Conservation (phyloP, 2,113 vertebrate species). For the Tragelaphus buxtoni region DNA sequence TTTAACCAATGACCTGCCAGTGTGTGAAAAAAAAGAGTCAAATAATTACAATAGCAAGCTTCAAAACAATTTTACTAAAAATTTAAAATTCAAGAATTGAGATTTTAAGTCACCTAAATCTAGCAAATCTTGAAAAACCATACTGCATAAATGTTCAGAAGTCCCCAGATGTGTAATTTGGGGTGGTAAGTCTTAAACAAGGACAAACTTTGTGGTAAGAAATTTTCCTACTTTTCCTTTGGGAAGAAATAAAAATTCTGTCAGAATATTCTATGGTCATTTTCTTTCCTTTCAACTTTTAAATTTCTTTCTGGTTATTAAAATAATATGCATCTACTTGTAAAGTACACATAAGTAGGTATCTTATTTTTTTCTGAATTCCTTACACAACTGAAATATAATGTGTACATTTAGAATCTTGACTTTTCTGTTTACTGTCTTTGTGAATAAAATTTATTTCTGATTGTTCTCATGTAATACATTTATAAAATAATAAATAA, state of each 20-base stretch:
- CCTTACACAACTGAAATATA: background rate
- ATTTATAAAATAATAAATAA: background rate
- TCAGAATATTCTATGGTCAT: background rate
- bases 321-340: background rate
- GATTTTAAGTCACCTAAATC: background rate
- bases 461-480: background rate
- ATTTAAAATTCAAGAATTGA: background rate
- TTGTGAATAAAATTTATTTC: conserved; percentile 11
- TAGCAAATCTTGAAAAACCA: background rate
- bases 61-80: background rate
- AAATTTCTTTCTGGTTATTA: background rate
- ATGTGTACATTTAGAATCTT: background rate
- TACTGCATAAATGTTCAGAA: background rate
- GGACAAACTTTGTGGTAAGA: background rate
- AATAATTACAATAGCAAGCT: background rate
- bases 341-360: background rate
- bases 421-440: background rate
- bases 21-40: background rate
- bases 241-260: background rate
- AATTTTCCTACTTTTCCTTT: background rate
- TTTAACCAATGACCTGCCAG: background rate
- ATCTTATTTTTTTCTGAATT: background rate
- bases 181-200: background rate
- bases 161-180: background rate
- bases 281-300: background rate